Conservation (phyloP, 2,797 vertebrate genomes). For the Danio aesculapii region DNA sequence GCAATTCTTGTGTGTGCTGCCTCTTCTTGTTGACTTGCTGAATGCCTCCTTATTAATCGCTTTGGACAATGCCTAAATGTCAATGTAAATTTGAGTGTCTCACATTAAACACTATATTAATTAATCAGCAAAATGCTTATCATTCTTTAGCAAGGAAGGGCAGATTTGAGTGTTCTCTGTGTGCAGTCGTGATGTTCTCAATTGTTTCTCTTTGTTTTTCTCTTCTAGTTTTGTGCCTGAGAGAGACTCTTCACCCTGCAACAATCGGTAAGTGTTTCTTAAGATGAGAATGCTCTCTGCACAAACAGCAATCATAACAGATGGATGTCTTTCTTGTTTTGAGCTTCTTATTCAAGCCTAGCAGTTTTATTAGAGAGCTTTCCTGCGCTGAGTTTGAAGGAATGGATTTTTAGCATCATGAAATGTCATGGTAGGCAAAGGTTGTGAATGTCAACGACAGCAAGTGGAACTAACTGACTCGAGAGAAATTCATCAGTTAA, state of each 20-base stretch:
- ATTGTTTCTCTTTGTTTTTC: constrained; percentile 41
- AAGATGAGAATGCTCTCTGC: constrained; percentile 15
- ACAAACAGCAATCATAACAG: neutral
- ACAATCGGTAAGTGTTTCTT: constrained; percentile 67
- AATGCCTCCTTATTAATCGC: too few relatives aligned
- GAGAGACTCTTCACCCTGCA: constrained; percentile 42
- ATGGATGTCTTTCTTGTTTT: constrained; percentile 23
- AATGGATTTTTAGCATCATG: neutral
- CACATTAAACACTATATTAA: neutral
- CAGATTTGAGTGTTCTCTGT: neutral
- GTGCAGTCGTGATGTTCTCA: neutral
- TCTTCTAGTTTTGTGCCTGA: constrained; percentile 53
- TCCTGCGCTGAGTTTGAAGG: neutral
- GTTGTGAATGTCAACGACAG: neutral
- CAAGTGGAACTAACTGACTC: neutral
- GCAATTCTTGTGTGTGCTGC: too few relatives aligned
- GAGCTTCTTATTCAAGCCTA: neutral
- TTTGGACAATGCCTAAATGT: too few relatives aligned
- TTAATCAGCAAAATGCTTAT: neutral
- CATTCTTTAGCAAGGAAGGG: neutral
- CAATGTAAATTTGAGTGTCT: neutral
- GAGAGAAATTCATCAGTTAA: neutral
- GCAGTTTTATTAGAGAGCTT: neutral
- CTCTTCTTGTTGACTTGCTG: too few relatives aligned
- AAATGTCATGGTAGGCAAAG: neutral